Percentiles rank a stretch among this genome's conserved stretches.
These are phyloP conservation scores for Carollia perspicillata DNA, from an alignment of 2,113 vertebrate genomes.

Conservation along the genomic window DNA sequence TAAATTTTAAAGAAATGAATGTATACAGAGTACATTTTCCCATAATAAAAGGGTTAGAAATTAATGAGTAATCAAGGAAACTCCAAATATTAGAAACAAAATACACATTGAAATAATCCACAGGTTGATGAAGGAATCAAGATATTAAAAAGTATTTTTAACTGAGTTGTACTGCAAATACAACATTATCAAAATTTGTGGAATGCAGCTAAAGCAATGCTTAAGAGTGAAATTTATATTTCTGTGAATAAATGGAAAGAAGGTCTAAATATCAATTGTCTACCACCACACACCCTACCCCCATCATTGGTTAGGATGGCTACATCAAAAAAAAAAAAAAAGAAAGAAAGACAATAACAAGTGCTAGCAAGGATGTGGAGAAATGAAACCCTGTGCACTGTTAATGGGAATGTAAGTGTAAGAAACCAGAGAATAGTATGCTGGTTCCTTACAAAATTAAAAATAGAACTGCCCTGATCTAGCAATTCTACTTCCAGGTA, in stretches of 20 bases:
- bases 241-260: not conserved
- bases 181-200: not conserved
- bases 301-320: not conserved
- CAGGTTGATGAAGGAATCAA: not conserved
- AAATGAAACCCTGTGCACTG: not conserved
- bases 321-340: not conserved
- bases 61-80: not conserved
- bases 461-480: not conserved
- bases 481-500: not conserved
- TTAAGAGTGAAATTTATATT: not conserved
- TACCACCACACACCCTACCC: not conserved
- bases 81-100: not conserved
- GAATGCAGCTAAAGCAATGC: not conserved
- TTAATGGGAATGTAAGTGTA: not conserved
- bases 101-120: not conserved
- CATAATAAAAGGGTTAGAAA: not conserved
- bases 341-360: not conserved
- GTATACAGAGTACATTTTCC: not conserved
- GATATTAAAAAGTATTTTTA: not conserved
- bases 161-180: not conserved
- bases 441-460: not conserved
- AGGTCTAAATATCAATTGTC: not conserved
- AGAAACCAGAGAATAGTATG: not conserved
- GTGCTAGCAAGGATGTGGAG: not conserved
- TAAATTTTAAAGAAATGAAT: not conserved